Evolutionary conservation across 2,888 invertebrate genomes (phyloP).

Genomic region (Synanthedon andrenaeformis): DNA sequence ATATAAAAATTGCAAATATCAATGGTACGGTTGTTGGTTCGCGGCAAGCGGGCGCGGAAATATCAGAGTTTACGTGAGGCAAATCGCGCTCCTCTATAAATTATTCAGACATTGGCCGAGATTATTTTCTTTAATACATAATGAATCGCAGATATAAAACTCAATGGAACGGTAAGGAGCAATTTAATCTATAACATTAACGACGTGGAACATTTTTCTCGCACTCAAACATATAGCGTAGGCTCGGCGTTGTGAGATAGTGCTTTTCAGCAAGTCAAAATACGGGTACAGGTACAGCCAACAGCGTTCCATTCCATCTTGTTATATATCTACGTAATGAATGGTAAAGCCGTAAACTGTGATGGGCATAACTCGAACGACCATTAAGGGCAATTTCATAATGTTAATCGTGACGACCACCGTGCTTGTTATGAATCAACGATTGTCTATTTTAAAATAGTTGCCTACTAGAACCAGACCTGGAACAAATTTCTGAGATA

Average conservation of each 20-base stretch:
- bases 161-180: neutral
- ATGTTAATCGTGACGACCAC: conserved; percentile 13
- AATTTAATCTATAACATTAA: no score
- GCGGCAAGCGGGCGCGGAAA: conserved; percentile 4
- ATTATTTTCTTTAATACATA: conserved; percentile 13
- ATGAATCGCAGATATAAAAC: conserved; percentile 3
- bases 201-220: no score
- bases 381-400: conserved; percentile 19
- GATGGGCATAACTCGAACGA: conserved; percentile 6
- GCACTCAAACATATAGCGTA: no score
- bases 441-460: conserved; percentile 1
- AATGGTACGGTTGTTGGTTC: neutral
- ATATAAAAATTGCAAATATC: neutral
- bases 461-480: neutral
- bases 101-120: conserved; percentile 8
- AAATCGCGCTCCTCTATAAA: conserved; percentile 9
- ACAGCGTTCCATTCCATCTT: neutral
- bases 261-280: no score
- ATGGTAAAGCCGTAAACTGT: conserved; percentile 4
- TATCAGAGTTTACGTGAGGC: conserved; percentile 8
- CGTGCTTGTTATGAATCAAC: conserved; percentile 5
- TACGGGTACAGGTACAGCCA: neutral
- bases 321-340: neutral
- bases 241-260: no score
- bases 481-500: neutral